These are phyloP conservation scores for Chrysina gloriosa DNA, from an alignment of 2,888 invertebrate species.

Conservation along the genomic window DNA sequence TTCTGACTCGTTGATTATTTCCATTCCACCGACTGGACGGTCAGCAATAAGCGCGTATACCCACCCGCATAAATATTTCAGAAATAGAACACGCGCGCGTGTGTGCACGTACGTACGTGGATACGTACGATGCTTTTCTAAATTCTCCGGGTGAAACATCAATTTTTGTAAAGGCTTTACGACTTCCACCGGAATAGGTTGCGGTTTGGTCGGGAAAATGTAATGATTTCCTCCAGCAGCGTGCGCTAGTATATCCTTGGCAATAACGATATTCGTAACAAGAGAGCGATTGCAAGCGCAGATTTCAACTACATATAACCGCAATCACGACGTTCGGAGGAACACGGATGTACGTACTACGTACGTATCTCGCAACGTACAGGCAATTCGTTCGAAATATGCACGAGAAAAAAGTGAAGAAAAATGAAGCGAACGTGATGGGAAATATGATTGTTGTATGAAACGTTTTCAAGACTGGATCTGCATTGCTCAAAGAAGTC, in stretches of 20 bases:
- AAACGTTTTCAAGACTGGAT: too few species aligned
- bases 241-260: neutral
- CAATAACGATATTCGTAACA: constrained; percentile 2
- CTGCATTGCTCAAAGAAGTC: too few species aligned
- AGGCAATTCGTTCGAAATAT: neutral
- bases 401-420: neutral
- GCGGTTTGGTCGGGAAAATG: constrained; percentile 4
- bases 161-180: neutral
- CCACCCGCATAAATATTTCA: too few species aligned
- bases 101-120: too few species aligned
- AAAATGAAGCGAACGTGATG: neutral
- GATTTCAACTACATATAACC: constrained; percentile 5
- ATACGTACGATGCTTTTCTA: too few species aligned
- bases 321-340: neutral
- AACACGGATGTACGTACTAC: too few species aligned
- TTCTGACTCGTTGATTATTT: too few species aligned
- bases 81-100: too few species aligned
- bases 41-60: too few species aligned
- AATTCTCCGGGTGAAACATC: too few species aligned
- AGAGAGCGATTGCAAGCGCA: constrained; percentile 6
- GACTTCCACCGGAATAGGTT: neutral
- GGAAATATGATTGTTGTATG: too few species aligned
- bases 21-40: too few species aligned
- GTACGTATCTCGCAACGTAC: neutral
- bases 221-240: neutral